Base-by-base conservation (phyloP, 2,797 vertebrate genomes). In the Zalophus californianus region DNA sequence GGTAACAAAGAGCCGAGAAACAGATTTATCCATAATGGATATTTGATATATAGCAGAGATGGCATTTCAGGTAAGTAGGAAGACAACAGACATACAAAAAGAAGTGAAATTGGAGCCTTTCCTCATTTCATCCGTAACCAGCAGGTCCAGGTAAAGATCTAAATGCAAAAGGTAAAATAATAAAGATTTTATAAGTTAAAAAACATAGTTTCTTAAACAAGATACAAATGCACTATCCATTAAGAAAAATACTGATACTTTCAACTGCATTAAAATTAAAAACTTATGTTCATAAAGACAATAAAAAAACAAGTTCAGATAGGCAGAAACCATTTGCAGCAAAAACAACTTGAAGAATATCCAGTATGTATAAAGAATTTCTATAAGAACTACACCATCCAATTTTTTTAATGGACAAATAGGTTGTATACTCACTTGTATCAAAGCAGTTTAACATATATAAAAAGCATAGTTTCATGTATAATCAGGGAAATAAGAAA, bases 141-240 rank as follows among this genome's bases (percentile, higher is more conserved):
- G 41, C 10, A 87, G 15, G 1, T 66, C 27, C 12, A 73, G 21
- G 4, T 66, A 79, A 94, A 87, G 11, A 75, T 27, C 56, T 41
- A 78, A 77, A 54, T 41, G 15, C n/a, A 32, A 97, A 96, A 91
- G 5, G 6, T 23, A 41, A 94, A 87, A 70, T 21, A 79, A 14
- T 62, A 62, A 95, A 75, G 5, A 85, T 58, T 60, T 41, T 58
- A 62, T 29, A 50, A 87, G 4, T 32, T 52, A 86, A 72, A 94
- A 89, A 96, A 60, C 16, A 83, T 14, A 86, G 9, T 44, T 91
- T 86, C 58, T 79, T 79, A 92, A 60, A 85, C 2, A 23, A 90
- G 35, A 72, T 14, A 50, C n/a, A 96, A 87, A 94, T 79, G 11
- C 38, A 52, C 16, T 86, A 18, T 25, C 35, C 29, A 52, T 60